A percentile compares a stretch with the other conserved stretches of the same genome.
phyloP scores from a whole-genome alignment of 2,888 invertebrate genomes.

The Blastobasis adustella region DNA sequence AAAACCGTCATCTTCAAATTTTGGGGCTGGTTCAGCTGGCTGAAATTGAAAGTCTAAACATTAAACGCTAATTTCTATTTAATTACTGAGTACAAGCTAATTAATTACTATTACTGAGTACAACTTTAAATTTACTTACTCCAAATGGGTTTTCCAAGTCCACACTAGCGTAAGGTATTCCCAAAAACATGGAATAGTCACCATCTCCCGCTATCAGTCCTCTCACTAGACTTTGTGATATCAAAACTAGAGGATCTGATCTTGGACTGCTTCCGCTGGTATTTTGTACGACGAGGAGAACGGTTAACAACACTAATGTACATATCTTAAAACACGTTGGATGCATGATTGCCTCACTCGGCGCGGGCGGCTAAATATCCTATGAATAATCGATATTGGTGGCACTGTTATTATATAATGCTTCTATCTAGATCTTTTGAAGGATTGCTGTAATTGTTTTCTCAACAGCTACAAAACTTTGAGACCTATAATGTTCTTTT shows the following conservation, averaged over 20 bases:
- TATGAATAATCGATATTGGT: too few relatives aligned
- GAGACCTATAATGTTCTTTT: too few relatives aligned
- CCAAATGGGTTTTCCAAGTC: constrained; percentile 56
- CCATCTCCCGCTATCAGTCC: constrained; percentile 51
- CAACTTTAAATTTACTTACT: constrained; percentile 36
- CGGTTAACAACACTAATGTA: not conserved
- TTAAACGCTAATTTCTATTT: not conserved
- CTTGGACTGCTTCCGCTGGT: constrained; percentile 30
- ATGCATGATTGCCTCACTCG: too few relatives aligned
- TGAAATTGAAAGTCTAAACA: constrained; percentile 23
- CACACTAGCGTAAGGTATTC: constrained; percentile 58
- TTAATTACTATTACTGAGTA: too few relatives aligned
- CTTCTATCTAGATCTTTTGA: too few relatives aligned
- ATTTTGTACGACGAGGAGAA: constrained; percentile 19
- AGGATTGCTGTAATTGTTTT: too few relatives aligned
- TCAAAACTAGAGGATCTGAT: constrained; percentile 56
- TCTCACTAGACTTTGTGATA: constrained; percentile 53
- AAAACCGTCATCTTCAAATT: constrained; percentile 44
- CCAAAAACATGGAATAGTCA: constrained; percentile 54
- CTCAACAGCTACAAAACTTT: too few relatives aligned
- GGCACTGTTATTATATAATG: too few relatives aligned
- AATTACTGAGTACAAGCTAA: not conserved
- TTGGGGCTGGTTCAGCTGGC: constrained; percentile 35
- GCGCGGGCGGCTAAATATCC: too few relatives aligned
- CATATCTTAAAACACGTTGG: too few relatives aligned